Evolutionary conservation across 2,113 vertebrate species (phyloP).

Genomic region (Alouatta palliata): DNA sequence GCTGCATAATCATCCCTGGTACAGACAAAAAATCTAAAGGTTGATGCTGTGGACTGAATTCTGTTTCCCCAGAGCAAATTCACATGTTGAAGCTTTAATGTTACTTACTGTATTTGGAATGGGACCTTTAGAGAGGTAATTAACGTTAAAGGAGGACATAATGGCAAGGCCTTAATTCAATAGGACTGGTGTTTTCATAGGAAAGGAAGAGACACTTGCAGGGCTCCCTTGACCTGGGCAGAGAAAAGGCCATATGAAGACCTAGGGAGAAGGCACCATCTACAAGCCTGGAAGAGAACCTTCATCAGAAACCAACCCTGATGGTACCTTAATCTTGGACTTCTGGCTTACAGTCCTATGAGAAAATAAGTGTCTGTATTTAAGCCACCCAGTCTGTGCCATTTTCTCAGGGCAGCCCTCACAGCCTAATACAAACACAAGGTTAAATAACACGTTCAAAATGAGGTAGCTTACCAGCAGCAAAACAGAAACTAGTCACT

Average conservation of each 20-base stretch:
- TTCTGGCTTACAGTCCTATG: background rate
- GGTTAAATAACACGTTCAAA: background rate
- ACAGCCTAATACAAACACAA: background rate
- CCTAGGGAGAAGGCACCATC: background rate
- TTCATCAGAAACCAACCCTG: background rate
- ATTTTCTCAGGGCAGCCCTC: background rate
- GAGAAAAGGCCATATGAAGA: background rate
- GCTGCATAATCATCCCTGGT: background rate
- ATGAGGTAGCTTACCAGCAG: background rate
- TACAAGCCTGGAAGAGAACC: background rate
- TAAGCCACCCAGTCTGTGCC: too few relatives aligned
- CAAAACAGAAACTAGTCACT: background rate
- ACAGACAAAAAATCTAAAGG: background rate
- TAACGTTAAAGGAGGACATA: background rate
- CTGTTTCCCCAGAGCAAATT: background rate
- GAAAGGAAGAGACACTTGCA: background rate
- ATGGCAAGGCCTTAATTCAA: background rate
- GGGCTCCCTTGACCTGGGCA: accelerated
- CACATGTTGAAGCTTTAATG: background rate
- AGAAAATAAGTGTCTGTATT: background rate
- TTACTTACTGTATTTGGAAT: background rate
- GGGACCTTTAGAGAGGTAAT: background rate
- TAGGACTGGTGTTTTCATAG: background rate
- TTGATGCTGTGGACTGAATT: background rate
- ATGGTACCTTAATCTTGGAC: background rate